Evolutionary conservation across 2,888 invertebrate species (phyloP), one percentile per base, ranked within the genome.

Genomic region (Tinea pellionella): DNA sequence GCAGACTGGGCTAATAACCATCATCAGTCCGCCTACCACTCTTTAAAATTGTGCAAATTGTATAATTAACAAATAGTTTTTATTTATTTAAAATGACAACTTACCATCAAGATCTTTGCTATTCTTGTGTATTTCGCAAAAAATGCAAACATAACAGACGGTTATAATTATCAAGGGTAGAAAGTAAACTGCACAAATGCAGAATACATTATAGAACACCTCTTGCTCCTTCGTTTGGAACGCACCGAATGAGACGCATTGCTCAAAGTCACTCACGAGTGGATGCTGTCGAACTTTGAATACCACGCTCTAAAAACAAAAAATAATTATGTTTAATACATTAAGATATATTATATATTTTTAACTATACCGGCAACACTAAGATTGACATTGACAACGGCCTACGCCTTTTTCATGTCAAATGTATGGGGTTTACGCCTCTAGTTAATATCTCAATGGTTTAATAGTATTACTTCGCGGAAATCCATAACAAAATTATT

Each of bases 211-310:
- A 88, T 94, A 94, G 2, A 89, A 89, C 6, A 90, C 89, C 75
- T 94, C 93, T 63, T 92, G 89, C 0, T 80, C 75, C 0, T 76
- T 74, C 0, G 89, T 89, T n/a, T 89, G 81, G 80, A 94, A 94
- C 61, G 92, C 93, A 62, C 90, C 91, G 76, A 94, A 94, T 0
- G 93, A 91, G 0, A 94, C 94, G 75, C 94, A 94, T 75, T 95
- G 94, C 65, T 89, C 88, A 75, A 92, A 94, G 60, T 90, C 89
- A 0, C 88, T 88, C 65, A 89, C 85, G 0, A 78, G 68, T 0
- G 94, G 94, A 71, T 94, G 94, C 0, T 80, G 75, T 64, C 89
- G 87, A 32, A 93, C 92, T 65, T 92, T 90, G 76, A 94, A 95
- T 19, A 94, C 91, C 41, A 92, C 79, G 69, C 91, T 92, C 94